Evolutionary conservation across 2,888 invertebrate genomes (phyloP), one percentile per base, ranked within the genome.

Genomic region (Podabrus alpinus): DNA sequence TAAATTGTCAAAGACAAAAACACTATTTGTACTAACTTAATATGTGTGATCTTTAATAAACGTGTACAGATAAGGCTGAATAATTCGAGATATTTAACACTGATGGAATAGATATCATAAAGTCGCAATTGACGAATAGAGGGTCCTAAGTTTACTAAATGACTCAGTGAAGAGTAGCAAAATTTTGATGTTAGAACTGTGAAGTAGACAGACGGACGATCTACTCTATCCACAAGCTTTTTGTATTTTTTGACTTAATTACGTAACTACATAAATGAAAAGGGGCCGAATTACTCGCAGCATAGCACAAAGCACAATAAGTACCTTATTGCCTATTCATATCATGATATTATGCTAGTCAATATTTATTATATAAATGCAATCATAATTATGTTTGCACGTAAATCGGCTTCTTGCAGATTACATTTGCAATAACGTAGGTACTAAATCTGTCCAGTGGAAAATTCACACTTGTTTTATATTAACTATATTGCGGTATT

Each of bases 391-490:
- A 76, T 76, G 76, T 76, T 71, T 76, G 80, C 78, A 80, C 80
- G 79, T 73, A 78, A 81, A 81, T 78, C 80, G 80, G 80, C 73
- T 79, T 81, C 82, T 80, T 79, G 78, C 70, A 67, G 78, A 81
- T 82, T 80, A 80, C 79, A 83, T 82, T 81, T 81, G 83, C 83
- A 84, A 83, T 82, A 83, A 83, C 82, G 82, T 82, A 82, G 81
- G 81, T 82, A 81, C 80, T 84, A 86, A 82, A 85, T 84, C 84
- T 85, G 86, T 87, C 86, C 86, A 86, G 84, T 87, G 86, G 86
- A 86, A 86, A 86, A 86, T 85, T 86, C 85, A 86, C 86, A 85
- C 45, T 86, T 86, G 86, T 87, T 86, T 86, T 83, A 86, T 83
- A 85, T 78, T 81, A 81, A 82, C 79, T 71, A 72, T 73, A 77